Evolutionary conservation across 2,113 vertebrate species (phyloP).

Genomic region (Anoplopoma fimbria): DNA sequence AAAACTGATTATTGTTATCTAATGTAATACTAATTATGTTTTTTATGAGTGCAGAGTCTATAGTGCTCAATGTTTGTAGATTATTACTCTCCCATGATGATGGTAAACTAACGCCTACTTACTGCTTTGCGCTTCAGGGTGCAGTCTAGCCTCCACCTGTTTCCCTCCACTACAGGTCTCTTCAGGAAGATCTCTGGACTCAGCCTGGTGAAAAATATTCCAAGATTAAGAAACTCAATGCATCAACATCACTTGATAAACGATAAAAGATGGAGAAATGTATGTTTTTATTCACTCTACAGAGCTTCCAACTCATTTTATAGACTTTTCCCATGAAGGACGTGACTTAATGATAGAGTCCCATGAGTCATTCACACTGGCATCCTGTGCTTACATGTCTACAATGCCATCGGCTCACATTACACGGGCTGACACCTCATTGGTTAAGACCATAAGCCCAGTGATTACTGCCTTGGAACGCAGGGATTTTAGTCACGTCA

Average conservation of each 20-base stretch:
- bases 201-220: conserved; percentile 78
- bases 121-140: conserved; percentile 96
- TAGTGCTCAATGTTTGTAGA: neutral
- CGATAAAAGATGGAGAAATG: neutral
- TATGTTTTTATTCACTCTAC: neutral
- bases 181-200: conserved; percentile 99
- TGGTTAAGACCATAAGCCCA: conserved; percentile 56
- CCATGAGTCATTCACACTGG: conserved; percentile 40
- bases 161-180: conserved; percentile 96
- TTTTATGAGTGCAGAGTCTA: neutral
- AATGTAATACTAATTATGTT: neutral
- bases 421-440: conserved; percentile 44
- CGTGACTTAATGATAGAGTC: conserved; percentile 46
- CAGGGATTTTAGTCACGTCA: conserved; percentile 35
- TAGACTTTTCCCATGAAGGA: conserved; percentile 8
- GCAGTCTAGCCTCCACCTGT: conserved; percentile 95
- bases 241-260: neutral
- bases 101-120: conserved; percentile 64
- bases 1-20: neutral
- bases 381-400: conserved; percentile 39
- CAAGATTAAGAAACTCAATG: neutral
- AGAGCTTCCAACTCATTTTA: neutral
- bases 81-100: neutral
- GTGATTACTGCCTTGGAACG: conserved; percentile 53
- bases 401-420: conserved; percentile 42